phyloP scores from a whole-genome alignment of 2,797 vertebrate species.

The Botia almorhae region DNA sequence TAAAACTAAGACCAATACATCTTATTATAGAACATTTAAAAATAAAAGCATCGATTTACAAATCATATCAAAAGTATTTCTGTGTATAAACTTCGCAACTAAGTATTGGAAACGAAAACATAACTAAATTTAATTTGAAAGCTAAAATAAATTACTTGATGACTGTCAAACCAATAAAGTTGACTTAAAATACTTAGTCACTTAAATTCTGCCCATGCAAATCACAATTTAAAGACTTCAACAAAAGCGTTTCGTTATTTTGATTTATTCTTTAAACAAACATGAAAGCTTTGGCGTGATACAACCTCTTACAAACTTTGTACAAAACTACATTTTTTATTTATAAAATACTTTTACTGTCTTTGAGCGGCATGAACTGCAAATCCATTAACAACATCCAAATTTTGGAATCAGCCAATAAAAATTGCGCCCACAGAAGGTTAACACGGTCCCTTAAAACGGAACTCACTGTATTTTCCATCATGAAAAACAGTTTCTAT shows the following conservation, averaged over 20 bases:
- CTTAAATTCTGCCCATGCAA: not conserved
- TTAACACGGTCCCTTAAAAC: conserved; percentile 86
- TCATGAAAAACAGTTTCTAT: conserved; percentile 45
- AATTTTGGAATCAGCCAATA: conserved; percentile 78
- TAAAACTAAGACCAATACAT: conserved; percentile 3
- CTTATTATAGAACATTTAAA: not conserved
- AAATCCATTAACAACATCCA: conserved; percentile 75
- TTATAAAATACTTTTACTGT: conserved; percentile 80
- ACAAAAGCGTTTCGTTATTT: conserved; percentile 39
- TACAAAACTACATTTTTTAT: conserved; percentile 91
- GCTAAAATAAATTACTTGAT: not conserved
- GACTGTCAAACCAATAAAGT: not conserved
- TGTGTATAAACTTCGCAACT: not conserved
- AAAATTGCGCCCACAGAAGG: conserved; percentile 57
- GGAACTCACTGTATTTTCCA: conserved; percentile 76
- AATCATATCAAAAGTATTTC: not conserved
- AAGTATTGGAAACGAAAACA: not conserved
- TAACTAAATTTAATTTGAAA: not conserved
- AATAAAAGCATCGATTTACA: not conserved
- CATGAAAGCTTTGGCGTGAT: conserved; percentile 86
- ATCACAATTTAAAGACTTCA: conserved; percentile 43
- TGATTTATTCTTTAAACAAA: conserved; percentile 66
- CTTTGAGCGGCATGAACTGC: conserved; percentile 72
- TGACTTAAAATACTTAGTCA: not conserved
- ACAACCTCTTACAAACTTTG: conserved; percentile 82